These are phyloP conservation scores for Galago senegalensis DNA, from an alignment of 2,797 vertebrate genomes.

Conservation along the genomic window DNA sequence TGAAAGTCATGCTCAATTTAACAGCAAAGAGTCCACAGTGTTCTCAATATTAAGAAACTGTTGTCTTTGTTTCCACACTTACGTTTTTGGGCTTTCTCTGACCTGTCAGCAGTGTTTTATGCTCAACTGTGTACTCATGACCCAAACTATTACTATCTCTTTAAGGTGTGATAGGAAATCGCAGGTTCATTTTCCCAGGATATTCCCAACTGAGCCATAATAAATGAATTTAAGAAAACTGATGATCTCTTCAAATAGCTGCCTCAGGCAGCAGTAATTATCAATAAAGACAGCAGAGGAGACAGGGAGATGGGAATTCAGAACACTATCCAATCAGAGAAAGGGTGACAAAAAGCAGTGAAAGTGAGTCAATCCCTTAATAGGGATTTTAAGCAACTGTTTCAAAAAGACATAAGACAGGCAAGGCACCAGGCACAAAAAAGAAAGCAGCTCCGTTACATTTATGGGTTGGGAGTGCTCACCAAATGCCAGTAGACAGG, in stretches of 20 bases:
- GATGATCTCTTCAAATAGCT: constrained; percentile 7
- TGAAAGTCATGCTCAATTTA: constrained; percentile 84
- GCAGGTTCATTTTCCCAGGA: neutral
- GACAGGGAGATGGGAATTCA: neutral
- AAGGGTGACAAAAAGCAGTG: neutral
- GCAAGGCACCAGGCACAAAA: neutral
- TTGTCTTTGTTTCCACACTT: constrained; percentile 19
- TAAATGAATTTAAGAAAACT: constrained; percentile 39
- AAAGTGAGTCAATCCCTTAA: neutral
- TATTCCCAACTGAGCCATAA: constrained; percentile 9
- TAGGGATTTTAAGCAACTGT: neutral
- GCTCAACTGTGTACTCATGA: neutral
- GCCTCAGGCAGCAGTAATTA: constrained; percentile 41
- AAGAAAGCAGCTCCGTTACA: neutral
- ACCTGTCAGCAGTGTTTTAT: neutral
- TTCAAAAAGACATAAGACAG: neutral
- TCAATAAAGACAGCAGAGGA: neutral
- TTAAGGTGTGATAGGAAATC: neutral
- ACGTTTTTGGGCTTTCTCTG: constrained; percentile 28
- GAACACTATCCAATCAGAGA: neutral
- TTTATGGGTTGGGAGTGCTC: neutral
- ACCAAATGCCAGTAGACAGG: neutral
- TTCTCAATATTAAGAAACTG: constrained; percentile 54
- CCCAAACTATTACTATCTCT: neutral
- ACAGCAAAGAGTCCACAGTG: constrained; percentile 68